Conservation (phyloP, 2,888 invertebrate genomes). For the Idaea dimidiata region DNA sequence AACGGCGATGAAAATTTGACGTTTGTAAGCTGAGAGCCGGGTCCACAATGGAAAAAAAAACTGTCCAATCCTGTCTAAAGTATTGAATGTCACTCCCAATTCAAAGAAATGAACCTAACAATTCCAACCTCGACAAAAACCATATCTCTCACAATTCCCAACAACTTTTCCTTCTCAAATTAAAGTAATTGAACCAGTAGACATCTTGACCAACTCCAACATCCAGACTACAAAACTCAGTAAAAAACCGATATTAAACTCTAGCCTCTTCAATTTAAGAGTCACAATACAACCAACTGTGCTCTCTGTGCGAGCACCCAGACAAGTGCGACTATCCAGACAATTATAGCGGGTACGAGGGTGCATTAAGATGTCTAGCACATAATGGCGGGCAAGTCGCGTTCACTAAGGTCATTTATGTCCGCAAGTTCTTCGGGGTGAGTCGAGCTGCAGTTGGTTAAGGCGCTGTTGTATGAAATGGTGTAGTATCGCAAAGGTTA, state of each 20-base stretch:
- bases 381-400: slow-evolving; percentile 92
- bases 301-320: slow-evolving; percentile 89
- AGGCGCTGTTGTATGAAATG: too few relatives aligned
- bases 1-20: too few relatives aligned
- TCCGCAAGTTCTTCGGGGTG: slow-evolving; percentile 89
- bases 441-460: slow-evolving; percentile 35
- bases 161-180: background rate
- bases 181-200: background rate
- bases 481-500: too few relatives aligned
- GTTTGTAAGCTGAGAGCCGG: too few relatives aligned
- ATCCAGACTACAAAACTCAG: too few relatives aligned
- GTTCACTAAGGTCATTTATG: slow-evolving; percentile 91
- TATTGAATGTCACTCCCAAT: too few relatives aligned
- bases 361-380: slow-evolving; percentile 90
- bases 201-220: background rate
- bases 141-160: too few relatives aligned
- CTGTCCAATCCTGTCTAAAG: too few relatives aligned
- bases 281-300: slow-evolving; percentile 87
- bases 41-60: too few relatives aligned
- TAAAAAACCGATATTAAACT: background rate
- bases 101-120: too few relatives aligned
- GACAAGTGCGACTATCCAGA: slow-evolving; percentile 90
- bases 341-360: slow-evolving; percentile 91
- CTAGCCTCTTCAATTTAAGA: slow-evolving; percentile 65
- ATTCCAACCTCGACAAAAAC: background rate